Conservation (phyloP, 2,888 invertebrate species). For the Synergus itoensis region DNA sequence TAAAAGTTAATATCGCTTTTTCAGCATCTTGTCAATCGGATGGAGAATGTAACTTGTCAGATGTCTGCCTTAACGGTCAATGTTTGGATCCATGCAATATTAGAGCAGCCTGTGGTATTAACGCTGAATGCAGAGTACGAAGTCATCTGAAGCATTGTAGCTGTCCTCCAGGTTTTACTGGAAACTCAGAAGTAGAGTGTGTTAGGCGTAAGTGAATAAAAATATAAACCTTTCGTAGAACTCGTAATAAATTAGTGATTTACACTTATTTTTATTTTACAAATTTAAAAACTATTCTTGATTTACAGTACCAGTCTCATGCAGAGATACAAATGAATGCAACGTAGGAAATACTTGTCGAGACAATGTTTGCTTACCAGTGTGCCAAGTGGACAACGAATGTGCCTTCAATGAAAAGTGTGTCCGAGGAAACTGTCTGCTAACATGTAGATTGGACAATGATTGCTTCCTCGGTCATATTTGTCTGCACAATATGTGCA, state of each 20-base stretch:
- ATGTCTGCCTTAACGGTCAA: slow-evolving; percentile 90
- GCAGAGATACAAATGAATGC: slow-evolving; percentile 86
- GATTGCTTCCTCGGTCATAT: slow-evolving; percentile 96
- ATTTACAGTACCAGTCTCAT: slow-evolving; percentile 86
- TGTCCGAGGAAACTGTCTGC: slow-evolving; percentile 88
- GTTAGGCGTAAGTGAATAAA: slow-evolving; percentile 84
- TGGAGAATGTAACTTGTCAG: slow-evolving; percentile 88
- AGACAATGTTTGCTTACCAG: slow-evolving; percentile 90
- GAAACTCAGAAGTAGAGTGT: slow-evolving; percentile 90
- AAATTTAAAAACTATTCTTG: neutral
- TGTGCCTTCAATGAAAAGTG: slow-evolving; percentile 96
- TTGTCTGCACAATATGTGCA: slow-evolving; percentile 91
- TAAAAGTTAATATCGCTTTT: slow-evolving; percentile 18
- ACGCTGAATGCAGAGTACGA: slow-evolving; percentile 86
- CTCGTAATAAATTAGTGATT: neutral
- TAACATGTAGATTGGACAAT: slow-evolving; percentile 94
- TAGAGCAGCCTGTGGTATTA: slow-evolving; percentile 89
- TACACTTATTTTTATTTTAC: neutral
- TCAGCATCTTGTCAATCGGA: slow-evolving; percentile 88
- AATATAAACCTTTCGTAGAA: neutral
- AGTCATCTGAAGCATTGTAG: slow-evolving; percentile 89
- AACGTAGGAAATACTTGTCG: slow-evolving; percentile 86
- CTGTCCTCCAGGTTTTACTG: slow-evolving; percentile 92
- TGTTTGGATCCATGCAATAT: slow-evolving; percentile 88
- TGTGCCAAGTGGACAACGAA: slow-evolving; percentile 87